Evolutionary conservation across 2,113 vertebrate genomes (phyloP), one percentile per base, ranked within the genome.

Genomic region (Cacatua alba): DNA sequence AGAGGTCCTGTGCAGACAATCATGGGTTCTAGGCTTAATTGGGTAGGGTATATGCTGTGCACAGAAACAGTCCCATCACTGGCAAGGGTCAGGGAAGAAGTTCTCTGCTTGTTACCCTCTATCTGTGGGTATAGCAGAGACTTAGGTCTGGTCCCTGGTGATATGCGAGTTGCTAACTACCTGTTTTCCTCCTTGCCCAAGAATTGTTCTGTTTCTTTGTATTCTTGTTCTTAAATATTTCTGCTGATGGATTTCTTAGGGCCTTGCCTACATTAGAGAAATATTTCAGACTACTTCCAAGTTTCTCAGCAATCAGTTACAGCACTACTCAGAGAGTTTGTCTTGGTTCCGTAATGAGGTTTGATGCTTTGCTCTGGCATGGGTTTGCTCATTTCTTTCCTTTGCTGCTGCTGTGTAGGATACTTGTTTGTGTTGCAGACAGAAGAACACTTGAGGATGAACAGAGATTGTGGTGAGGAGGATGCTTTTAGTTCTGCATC

Each of bases 361-460:
- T 71, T 83, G 51, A 16, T 71, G 55, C 71, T 93, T 92, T 68
- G 64, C 43, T 72, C 33, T 77, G 84, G 85, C 25, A 13, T 41
- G 41, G 44, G 67, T 51, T 67, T 85, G 90, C 59, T 95, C 20
- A 69, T 75, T 46, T 80, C 7, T 48, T 88, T 87, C 11, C 46
- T 81, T 80, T 89, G 49, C 43, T 86, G 15, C 88, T 76, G 48
- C 97, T 89, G 41, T 90, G 28, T 63, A 55, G 89, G 90, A 77
- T 76, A 84, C 69, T 86, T 97, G 60, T 97, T 94, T 98, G 65
- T 97, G 63, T 98, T 98, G 62, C 96, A 98, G 98, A 97, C 95
- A 48, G 97, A 98, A 90, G 97, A 95, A 60, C 79, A 28, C 12
- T 85, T 95, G 90, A 55, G 79, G 63, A 92, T 92, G 91, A 90